Evolutionary conservation across 2,797 vertebrate species (phyloP), one percentile per base, ranked within the genome.

Genomic region (Falco columbarius): DNA sequence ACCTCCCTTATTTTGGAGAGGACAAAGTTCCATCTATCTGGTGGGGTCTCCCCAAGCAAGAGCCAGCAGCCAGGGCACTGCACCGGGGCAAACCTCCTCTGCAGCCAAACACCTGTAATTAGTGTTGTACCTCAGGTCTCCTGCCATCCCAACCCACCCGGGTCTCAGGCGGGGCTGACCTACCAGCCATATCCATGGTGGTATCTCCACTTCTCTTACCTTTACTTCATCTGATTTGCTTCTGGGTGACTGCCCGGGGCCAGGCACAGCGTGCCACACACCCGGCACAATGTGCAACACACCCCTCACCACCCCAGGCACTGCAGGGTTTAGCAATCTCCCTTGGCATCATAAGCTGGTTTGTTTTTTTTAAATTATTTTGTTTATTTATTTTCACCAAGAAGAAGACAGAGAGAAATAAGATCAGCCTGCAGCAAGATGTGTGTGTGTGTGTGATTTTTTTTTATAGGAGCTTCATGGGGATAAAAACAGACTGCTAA

Each of bases 1-100:
- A 55, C 7, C 2, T 72, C 55, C 22, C 30, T 79, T 22, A 14
- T 15, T 77, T 3, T 40, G 42, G 34, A 49, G 75, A 81, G 58
- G 23, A 40, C 34, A 32, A 67, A 85, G 19, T 66, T 75, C 29
- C 23, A 32, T 29, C 66, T 34, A 0, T 38, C 51, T 3, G 5
- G 2, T 52, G 51, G 16, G 8, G 3, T 19, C 32, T 47, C 38
- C 32, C 30, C 5, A 1, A 30, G 16, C 38, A 55, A 21, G 23
- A 81, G 10, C 5, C 0, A 0, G 10, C 0, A 0, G 36, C 17
- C 63, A 55, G 55, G 44, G 36, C 27, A 36, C 12, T 0, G 0
- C 30, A 67, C 15, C 12, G 26, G 55, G 24, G 47, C 3, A 34
- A 44, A 72, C 5, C 7, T 75, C 44, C 40, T 29, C 46, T 63